Percentiles rank a stretch among this genome's conserved stretches.
Evolutionary conservation across 1,140 invertebrate species (phyloP).

Genomic region (Drosophila carrolli): DNA sequence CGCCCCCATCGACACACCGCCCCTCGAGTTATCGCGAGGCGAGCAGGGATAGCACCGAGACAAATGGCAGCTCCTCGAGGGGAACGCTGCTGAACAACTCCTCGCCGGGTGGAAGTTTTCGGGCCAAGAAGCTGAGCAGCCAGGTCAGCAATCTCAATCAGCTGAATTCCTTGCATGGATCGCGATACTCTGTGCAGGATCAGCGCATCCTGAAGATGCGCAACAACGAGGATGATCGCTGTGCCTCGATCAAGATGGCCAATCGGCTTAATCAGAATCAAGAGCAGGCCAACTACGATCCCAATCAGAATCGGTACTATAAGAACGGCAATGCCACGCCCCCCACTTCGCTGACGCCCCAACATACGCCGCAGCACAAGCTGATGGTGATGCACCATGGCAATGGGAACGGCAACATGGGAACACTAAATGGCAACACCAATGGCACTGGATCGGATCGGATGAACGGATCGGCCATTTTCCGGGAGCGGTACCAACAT

Average conservation of each 20-base stretch:
- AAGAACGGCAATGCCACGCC: conserved; percentile 79
- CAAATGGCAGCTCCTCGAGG: conserved; percentile 76
- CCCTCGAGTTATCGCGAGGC: conserved; percentile 81
- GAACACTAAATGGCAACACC: conserved; percentile 64
- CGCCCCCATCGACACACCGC: conserved; percentile 80
- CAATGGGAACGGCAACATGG: conserved; percentile 64
- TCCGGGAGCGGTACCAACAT: conserved; percentile 81
- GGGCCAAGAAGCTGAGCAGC: conserved; percentile 69
- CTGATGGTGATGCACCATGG: conserved; percentile 49
- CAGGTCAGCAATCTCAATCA: conserved; percentile 79
- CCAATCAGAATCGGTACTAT: conserved; percentile 83
- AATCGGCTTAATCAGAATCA: conserved; percentile 77
- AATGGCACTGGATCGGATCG: conserved; percentile 42
- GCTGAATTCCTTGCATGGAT: conserved; percentile 72
- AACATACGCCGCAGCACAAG: conserved; percentile 77
- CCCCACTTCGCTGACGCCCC: conserved; percentile 70
- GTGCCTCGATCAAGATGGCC: conserved; percentile 74
- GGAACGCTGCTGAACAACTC: conserved; percentile 78
- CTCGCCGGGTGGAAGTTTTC: conserved; percentile 80
- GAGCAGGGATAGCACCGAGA: conserved; percentile 78
- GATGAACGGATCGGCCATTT: conserved; percentile 75
- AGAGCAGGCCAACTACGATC: conserved; percentile 69
- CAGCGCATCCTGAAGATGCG: conserved; percentile 83
- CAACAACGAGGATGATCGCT: conserved; percentile 80
- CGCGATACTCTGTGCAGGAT: conserved; percentile 79